phyloP scores from a whole-genome alignment of 2,888 invertebrate genomes.

The Loripinus fragilis region DNA sequence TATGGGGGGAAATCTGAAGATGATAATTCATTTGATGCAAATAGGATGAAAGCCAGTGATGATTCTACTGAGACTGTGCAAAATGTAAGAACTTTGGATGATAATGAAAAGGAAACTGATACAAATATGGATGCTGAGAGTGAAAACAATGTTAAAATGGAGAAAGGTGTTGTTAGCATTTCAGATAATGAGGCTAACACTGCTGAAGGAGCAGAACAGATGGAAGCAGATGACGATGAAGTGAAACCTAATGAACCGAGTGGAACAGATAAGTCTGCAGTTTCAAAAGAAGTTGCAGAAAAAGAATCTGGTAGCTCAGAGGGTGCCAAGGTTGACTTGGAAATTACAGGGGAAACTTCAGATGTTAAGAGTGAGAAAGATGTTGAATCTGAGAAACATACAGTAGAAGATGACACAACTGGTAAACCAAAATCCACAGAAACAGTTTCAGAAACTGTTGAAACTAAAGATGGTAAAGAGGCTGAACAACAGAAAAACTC shows the following conservation, averaged over 20 bases:
- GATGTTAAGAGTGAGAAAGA: slow-evolving; percentile 5
- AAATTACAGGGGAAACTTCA: neutral
- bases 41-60: neutral
- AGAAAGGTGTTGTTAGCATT: neutral
- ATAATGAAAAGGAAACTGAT: neutral
- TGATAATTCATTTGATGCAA: neutral
- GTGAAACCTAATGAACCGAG: slow-evolving; percentile 19
- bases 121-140: neutral
- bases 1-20: neutral
- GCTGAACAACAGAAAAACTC: neutral
- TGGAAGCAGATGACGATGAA: slow-evolving; percentile 12
- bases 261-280: neutral
- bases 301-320: neutral
- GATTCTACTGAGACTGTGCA: neutral
- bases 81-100: neutral
- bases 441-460: neutral
- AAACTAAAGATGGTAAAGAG: neutral
- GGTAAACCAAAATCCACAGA: neutral
- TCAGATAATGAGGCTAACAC: neutral
- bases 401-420: neutral
- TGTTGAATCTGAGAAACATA: neutral
- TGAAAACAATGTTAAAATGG: neutral
- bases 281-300: neutral
- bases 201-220: neutral
- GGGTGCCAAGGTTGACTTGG: slow-evolving; percentile 11